Evolutionary conservation across 2,797 vertebrate species (phyloP), one percentile per base, ranked within the genome.

Genomic region (Anabacerthia variegaticeps): DNA sequence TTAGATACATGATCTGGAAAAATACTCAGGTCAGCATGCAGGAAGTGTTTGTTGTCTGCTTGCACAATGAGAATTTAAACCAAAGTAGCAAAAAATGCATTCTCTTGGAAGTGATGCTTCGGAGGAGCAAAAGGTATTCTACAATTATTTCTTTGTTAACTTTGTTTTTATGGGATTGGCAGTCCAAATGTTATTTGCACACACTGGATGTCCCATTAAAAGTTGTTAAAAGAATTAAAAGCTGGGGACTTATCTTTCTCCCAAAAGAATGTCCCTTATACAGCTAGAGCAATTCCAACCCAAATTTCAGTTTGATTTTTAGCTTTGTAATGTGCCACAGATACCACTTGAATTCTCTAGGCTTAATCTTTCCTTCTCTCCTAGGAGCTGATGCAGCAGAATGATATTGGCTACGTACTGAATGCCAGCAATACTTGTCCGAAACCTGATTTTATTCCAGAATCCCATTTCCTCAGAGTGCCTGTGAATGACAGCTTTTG

Each of bases 401-500:
- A 99, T 2, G 98, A 99, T 91, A 99, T 99, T 34, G 97, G 96
- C 19, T 99, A 98, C 0, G 99, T 99, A 43, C 97, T 99, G 54
- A 99, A 99, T 0, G 99, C 99, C 97, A 99, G 99, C 93, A 99
- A 98, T 95, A 99, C 99, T 51, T 99, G 99, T 74, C 99, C 99
- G 84, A 99, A 99, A 95, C 99, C 99, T 0, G 99, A 99, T 98
- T 99, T 99, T 97, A 99, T 99, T 97, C 98, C 98, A 0, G 99
- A 99, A 63, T 98, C 99, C 3, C 99, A 99, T 94, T 99, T 99
- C 97, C 98, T 99, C 59, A 96, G 99, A 23, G 99, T 99, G 37
- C 99, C 99, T 3, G 99, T 99, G 91, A 99, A 99, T 2, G 99
- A 99, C 96, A 99, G 99, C 83, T 99, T 99, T 97, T 99, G 99